Evolutionary conservation across 2,113 vertebrate genomes (phyloP).

Genomic region (Bujurquina vittata): DNA sequence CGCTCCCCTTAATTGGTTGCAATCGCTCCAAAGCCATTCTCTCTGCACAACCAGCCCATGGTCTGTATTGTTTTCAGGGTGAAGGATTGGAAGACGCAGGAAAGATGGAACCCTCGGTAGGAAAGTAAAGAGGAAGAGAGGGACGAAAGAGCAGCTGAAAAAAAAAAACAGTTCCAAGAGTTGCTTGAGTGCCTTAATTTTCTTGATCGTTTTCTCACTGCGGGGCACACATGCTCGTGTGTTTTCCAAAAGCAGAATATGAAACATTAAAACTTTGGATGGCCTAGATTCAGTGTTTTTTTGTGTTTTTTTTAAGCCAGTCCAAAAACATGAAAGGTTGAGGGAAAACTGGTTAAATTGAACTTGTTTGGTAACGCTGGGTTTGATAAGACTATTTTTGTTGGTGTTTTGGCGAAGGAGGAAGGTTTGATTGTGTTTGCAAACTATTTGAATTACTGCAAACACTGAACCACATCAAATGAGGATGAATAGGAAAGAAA

Average conservation of each 20-base stretch:
- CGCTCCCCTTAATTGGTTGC: constrained; percentile 73
- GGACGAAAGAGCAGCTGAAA: constrained; percentile 14
- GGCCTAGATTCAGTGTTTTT: constrained; percentile 50
- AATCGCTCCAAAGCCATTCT: constrained; percentile 60
- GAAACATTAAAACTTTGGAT: constrained; percentile 57
- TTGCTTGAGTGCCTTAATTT: constrained; percentile 47
- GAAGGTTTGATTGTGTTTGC: constrained; percentile 30
- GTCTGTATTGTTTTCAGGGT: constrained; percentile 40
- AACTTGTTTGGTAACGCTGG: constrained; percentile 34
- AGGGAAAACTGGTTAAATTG: constrained; percentile 26
- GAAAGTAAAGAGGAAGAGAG: constrained; percentile 20
- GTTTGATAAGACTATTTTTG: constrained; percentile 26
- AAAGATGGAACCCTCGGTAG: neutral
- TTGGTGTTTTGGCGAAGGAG: constrained; percentile 8
- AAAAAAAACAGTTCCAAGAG: constrained; percentile 55
- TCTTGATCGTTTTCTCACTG: constrained; percentile 33
- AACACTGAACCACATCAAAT: constrained; percentile 46
- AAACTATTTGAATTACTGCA: constrained; percentile 39
- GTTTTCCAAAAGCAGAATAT: constrained; percentile 52
- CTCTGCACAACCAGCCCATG: constrained; percentile 13
- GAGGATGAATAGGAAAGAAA: constrained; percentile 36
- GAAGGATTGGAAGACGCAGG: constrained; percentile 12
- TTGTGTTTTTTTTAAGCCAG: neutral
- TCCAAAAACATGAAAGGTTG: constrained; percentile 45
- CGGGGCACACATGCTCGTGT: constrained; percentile 23